phyloP scores from a whole-genome alignment of 2,888 invertebrate species.

The Agriopis aurantiaria region DNA sequence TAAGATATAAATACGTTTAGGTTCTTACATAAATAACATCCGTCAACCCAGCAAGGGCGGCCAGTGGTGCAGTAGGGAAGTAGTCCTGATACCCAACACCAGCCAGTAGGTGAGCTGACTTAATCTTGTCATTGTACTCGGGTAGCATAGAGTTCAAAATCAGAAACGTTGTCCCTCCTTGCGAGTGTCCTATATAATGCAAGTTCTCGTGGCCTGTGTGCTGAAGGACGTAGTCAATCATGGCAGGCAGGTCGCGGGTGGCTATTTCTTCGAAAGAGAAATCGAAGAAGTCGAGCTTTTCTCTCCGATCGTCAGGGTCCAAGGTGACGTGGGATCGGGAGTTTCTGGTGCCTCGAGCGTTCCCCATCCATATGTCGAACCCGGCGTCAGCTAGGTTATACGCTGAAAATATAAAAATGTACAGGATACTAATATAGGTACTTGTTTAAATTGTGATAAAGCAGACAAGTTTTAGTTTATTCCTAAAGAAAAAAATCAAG shows the following conservation, averaged over 20 bases:
- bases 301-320: constrained; percentile 58
- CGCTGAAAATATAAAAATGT: constrained; percentile 74
- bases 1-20: neutral
- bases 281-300: constrained; percentile 67
- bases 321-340: constrained; percentile 85
- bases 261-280: constrained; percentile 76
- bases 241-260: constrained; percentile 65
- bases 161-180: constrained; percentile 73
- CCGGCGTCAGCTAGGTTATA: constrained; percentile 89
- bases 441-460: too few relatives aligned
- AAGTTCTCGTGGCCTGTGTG: constrained; percentile 60
- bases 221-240: constrained; percentile 69
- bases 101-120: constrained; percentile 70
- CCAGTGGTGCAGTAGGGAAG: constrained; percentile 58
- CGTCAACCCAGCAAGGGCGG: constrained; percentile 46
- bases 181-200: constrained; percentile 78
- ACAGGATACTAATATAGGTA: neutral
- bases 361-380: constrained; percentile 94
- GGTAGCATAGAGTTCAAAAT: constrained; percentile 64
- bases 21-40: constrained; percentile 68
- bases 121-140: constrained; percentile 69
- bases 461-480: constrained; percentile 21
- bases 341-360: constrained; percentile 92
- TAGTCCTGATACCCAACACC: constrained; percentile 66
- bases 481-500: too few relatives aligned